phyloP scores from a whole-genome alignment of 2,797 vertebrate species.

The Chiloscyllium punctatum region DNA sequence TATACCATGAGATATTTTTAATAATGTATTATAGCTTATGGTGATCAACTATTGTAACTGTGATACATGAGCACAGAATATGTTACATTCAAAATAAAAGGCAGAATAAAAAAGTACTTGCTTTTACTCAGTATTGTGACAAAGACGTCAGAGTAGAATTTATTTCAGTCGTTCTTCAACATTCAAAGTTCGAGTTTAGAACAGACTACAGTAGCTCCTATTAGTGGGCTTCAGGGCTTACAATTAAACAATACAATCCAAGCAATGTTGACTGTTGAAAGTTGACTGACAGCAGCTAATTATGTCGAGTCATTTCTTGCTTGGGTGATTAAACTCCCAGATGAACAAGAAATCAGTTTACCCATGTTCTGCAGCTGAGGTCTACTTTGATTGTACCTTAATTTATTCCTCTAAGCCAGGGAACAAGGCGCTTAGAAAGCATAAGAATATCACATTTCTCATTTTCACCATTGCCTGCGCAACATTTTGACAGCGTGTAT shows the following conservation, averaged over 20 bases:
- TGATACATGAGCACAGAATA: conserved; percentile 18
- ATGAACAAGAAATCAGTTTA: conserved; percentile 86
- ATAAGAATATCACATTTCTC: conserved; percentile 71
- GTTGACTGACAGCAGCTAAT: conserved; percentile 73
- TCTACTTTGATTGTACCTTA: conserved; percentile 69
- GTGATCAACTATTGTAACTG: conserved; percentile 38
- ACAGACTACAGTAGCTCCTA: conserved; percentile 57
- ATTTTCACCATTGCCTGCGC: conserved; percentile 51
- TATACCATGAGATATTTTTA: not conserved
- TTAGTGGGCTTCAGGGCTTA: conserved; percentile 60
- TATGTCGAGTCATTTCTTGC: conserved; percentile 63
- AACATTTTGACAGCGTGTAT: conserved; percentile 55
- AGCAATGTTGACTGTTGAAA: conserved; percentile 56
- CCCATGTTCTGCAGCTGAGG: conserved; percentile 73
- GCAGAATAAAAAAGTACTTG: not conserved
- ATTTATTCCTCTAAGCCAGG: conserved; percentile 84
- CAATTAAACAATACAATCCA: conserved; percentile 54
- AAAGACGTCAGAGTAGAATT: conserved; percentile 28
- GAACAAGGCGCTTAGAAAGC: conserved; percentile 70
- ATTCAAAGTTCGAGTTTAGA: conserved; percentile 52
- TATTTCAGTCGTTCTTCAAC: conserved; percentile 44
- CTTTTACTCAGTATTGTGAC: conserved; percentile 8
- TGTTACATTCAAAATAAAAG: not conserved
- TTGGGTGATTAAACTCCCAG: conserved; percentile 79
- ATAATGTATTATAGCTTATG: not conserved